phyloP scores from a whole-genome alignment of 2,888 invertebrate genomes.

The Aspidiotus rigidus region DNA sequence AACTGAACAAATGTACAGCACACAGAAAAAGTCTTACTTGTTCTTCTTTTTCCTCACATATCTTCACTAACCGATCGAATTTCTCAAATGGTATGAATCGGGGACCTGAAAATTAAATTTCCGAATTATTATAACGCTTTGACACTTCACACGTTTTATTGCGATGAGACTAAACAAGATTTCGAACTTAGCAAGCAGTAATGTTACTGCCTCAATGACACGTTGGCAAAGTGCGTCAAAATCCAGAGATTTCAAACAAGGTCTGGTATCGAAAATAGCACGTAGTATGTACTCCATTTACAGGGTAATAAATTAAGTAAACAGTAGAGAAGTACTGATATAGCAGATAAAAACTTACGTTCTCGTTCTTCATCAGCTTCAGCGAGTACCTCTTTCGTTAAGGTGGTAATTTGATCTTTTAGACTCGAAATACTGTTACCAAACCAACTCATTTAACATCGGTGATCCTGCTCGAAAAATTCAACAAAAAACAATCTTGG shows the following conservation, averaged over 20 bases:
- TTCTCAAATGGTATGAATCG: neutral
- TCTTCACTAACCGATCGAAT: neutral
- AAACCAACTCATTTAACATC: neutral
- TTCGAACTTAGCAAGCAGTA: too few species aligned
- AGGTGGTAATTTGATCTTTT: conserved; percentile 1
- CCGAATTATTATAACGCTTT: neutral
- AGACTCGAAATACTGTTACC: neutral
- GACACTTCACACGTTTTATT: too few species aligned
- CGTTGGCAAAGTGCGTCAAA: too few species aligned
- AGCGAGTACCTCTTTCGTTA: neutral
- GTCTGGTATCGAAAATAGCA: too few species aligned
- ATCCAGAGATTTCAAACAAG: too few species aligned
- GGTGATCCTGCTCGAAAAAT: too few species aligned
- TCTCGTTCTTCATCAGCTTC: neutral
- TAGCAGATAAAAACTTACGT: neutral
- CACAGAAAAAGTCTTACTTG: neutral
- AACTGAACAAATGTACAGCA: neutral
- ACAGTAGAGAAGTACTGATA: too few species aligned
- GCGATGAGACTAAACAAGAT: too few species aligned
- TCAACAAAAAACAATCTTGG: too few species aligned
- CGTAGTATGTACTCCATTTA: too few species aligned
- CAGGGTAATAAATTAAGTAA: too few species aligned
- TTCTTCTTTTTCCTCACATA: conserved; percentile 2
- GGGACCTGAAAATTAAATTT: neutral
- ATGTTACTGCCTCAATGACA: too few species aligned